These are phyloP conservation scores for Pyralis farinalis DNA, from an alignment of 2,888 invertebrate species.

Conservation along the genomic window DNA sequence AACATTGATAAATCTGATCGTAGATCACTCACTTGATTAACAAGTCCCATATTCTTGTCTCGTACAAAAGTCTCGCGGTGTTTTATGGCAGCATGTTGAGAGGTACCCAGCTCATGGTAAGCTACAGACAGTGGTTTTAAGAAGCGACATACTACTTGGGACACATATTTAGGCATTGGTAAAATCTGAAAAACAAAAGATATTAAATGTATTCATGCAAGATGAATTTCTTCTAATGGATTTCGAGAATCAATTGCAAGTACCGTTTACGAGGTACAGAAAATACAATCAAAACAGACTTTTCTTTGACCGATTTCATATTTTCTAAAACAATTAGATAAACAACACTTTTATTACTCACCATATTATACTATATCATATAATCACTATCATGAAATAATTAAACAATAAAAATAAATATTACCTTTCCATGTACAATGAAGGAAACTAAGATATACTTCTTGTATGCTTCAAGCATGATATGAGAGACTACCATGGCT, in stretches of 20 bases:
- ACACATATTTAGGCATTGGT: slow-evolving; percentile 93
- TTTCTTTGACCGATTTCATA: no score
- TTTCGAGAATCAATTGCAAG: no score
- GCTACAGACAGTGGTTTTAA: slow-evolving; percentile 92
- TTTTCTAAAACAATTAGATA: no score
- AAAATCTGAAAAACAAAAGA: slow-evolving; percentile 69
- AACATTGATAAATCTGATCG: no score
- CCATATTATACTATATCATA: no score
- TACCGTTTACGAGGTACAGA: no score
- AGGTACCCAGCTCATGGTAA: slow-evolving; percentile 92
- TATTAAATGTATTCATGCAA: no score
- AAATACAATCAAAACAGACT: no score
- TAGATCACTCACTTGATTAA: slow-evolving; percentile 82
- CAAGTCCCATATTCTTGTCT: slow-evolving; percentile 89
- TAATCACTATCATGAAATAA: no score
- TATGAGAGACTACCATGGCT: slow-evolving; percentile 95
- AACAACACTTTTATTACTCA: no score
- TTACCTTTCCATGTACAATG: slow-evolving; percentile 94
- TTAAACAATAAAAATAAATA: no score
- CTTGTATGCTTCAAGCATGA: slow-evolving; percentile 98
- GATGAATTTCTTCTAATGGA: no score
- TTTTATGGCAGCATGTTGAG: slow-evolving; percentile 90
- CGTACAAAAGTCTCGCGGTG: slow-evolving; percentile 90
- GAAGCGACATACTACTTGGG: slow-evolving; percentile 92
- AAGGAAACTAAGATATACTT: slow-evolving; percentile 96